phyloP scores from a whole-genome alignment of 2,888 invertebrate species.

The Hirudinaria manillensis region DNA sequence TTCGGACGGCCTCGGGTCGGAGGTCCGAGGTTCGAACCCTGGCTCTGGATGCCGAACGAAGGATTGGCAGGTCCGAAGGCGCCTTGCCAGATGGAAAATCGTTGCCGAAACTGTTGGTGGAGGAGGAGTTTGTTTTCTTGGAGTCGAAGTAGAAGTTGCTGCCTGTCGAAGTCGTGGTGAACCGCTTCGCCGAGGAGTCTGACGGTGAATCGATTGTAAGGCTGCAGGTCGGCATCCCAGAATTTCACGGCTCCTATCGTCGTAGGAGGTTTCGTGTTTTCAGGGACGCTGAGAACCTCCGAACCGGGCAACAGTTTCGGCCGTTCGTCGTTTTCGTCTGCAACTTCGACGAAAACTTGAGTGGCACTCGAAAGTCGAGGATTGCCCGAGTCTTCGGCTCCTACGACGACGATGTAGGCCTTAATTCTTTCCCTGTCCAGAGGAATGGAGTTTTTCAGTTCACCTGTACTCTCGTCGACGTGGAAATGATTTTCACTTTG shows the following conservation, averaged over 20 bases:
- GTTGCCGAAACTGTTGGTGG: background rate
- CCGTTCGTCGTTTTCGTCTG: conserved; percentile 33
- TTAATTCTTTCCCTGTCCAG: conserved; percentile 65
- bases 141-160: background rate
- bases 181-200: background rate
- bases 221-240: conserved; percentile 14
- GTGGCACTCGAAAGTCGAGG: background rate
- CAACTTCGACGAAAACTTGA: conserved; percentile 22
- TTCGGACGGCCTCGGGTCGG: too few species aligned
- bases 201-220: conserved; percentile 14
- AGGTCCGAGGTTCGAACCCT: background rate
- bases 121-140: background rate
- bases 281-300: conserved; percentile 2
- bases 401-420: conserved; percentile 23
- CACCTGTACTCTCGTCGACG: conserved; percentile 45
- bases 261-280: background rate
- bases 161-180: background rate
- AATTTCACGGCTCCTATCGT: conserved; percentile 6
- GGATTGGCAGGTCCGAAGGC: background rate
- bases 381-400: conserved; percentile 23
- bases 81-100: conserved; percentile 15
- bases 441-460: conserved; percentile 55
- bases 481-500: conserved; percentile 39
- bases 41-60: background rate
- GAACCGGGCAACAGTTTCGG: conserved; percentile 23